These are phyloP conservation scores for Atethmia centrago DNA, from an alignment of 2,888 invertebrate species.

Conservation along the genomic window DNA sequence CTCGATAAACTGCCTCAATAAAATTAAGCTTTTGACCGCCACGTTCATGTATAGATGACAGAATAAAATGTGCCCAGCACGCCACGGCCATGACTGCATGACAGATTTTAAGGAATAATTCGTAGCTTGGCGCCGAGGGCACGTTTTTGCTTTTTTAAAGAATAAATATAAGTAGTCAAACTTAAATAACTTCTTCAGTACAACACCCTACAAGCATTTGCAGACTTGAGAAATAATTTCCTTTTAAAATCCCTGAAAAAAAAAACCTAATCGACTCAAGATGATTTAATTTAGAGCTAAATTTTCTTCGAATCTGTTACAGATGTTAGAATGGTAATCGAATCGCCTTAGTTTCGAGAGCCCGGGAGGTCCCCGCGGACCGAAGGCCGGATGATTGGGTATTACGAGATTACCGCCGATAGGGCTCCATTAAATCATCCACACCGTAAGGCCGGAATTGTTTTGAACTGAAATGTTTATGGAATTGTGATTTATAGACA, in stretches of 20 bases:
- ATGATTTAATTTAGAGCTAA: constrained; percentile 65
- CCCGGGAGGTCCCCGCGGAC: constrained; percentile 73
- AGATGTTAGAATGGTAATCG: constrained; percentile 66
- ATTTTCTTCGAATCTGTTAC: constrained; percentile 69
- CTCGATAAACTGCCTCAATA: not conserved
- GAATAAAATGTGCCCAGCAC: too few relatives aligned
- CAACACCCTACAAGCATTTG: not conserved
- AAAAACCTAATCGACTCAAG: constrained; percentile 56
- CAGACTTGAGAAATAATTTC: not conserved
- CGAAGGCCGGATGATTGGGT: constrained; percentile 83
- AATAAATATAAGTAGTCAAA: not conserved
- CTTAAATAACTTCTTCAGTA: not conserved
- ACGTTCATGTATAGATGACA: too few relatives aligned
- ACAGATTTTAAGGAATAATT: too few relatives aligned
- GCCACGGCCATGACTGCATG: too few relatives aligned
- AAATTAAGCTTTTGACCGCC: too few relatives aligned
- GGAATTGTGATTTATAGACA: constrained; percentile 42
- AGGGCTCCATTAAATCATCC: constrained; percentile 82
- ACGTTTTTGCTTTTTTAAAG: too few relatives aligned
- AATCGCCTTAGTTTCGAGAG: constrained; percentile 71
- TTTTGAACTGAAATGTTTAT: constrained; percentile 59
- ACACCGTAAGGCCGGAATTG: constrained; percentile 59
- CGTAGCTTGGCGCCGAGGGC: too few relatives aligned
- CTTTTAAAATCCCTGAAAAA: constrained; percentile 30
- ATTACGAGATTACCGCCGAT: constrained; percentile 84